Percentiles rank a stretch among this genome's conserved stretches.
These are phyloP conservation scores for Temnothorax nylanderi DNA, from an alignment of 1,140 invertebrate genomes.

Conservation along the genomic window DNA sequence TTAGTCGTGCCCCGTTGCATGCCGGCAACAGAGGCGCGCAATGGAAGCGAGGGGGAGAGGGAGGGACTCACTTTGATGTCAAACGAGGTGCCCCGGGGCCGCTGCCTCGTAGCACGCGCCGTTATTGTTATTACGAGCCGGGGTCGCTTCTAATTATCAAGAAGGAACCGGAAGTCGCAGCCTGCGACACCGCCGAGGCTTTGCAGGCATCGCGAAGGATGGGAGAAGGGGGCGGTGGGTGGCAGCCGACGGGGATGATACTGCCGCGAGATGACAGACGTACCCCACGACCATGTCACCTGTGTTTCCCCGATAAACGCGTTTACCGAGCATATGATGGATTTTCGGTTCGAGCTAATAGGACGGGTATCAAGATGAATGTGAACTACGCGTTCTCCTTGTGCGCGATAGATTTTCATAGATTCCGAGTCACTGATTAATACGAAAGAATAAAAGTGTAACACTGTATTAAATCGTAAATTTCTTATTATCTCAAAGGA, in stretches of 20 bases:
- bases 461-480: too few species aligned
- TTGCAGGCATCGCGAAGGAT: neutral
- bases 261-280: slow-evolving; percentile 23
- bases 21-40: slow-evolving; percentile 49
- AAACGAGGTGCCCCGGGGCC: slow-evolving; percentile 81
- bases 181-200: slow-evolving; percentile 21
- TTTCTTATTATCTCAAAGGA: neutral
- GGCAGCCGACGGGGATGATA: slow-evolving; percentile 1
- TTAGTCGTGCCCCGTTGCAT: slow-evolving; percentile 83
- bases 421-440: neutral
- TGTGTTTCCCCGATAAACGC: slow-evolving; percentile 38
- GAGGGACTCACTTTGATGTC: slow-evolving; percentile 84
- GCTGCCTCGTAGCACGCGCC: slow-evolving; percentile 51
- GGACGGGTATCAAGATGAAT: neutral
- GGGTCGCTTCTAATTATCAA: slow-evolving; percentile 73
- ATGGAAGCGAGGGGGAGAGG: neutral
- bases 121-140: slow-evolving; percentile 71
- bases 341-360: slow-evolving; percentile 18
- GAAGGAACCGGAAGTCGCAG: slow-evolving; percentile 73
- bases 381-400: neutral
- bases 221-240: neutral
- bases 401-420: neutral
- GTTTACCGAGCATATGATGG: slow-evolving; percentile 6
- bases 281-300: neutral
- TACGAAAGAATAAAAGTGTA: neutral